These are phyloP conservation scores for Meghimatium bilineatum DNA, from an alignment of 2,888 invertebrate genomes.

Conservation along the genomic window DNA sequence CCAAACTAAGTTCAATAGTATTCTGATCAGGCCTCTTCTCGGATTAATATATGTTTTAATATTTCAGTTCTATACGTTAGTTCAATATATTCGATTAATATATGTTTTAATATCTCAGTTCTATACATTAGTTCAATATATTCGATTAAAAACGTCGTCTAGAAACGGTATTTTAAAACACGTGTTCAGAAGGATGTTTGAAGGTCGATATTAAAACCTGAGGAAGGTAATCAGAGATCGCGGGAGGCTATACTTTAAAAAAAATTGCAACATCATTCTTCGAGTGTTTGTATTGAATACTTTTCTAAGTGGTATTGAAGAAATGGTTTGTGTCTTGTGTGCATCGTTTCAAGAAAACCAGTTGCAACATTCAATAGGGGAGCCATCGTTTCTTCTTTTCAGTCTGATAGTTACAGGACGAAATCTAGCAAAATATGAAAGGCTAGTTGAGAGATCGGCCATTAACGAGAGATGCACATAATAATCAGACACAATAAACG, in stretches of 20 bases:
- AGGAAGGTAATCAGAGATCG: not conserved
- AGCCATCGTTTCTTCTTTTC: conserved; percentile 16
- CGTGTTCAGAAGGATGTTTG: not conserved
- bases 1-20: too few species aligned
- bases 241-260: not conserved
- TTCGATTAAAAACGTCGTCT: too few species aligned
- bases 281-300: not conserved
- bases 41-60: too few species aligned
- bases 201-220: not conserved
- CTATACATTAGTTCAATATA: too few species aligned
- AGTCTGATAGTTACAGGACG: not conserved
- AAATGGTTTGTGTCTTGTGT: not conserved
- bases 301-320: not conserved
- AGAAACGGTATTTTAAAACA: too few species aligned
- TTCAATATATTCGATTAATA: too few species aligned
- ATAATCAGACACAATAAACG: not conserved
- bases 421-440: conserved; percentile 1
- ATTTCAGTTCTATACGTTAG: too few species aligned
- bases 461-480: not conserved
- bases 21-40: too few species aligned
- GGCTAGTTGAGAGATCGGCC: conserved; percentile 20
- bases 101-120: too few species aligned
- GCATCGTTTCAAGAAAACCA: not conserved
- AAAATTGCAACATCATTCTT: not conserved
- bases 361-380: not conserved